Evolutionary conservation across 2,888 invertebrate species (phyloP), one percentile per base, ranked within the genome.

Genomic region (Rhamnusium bicolor): DNA sequence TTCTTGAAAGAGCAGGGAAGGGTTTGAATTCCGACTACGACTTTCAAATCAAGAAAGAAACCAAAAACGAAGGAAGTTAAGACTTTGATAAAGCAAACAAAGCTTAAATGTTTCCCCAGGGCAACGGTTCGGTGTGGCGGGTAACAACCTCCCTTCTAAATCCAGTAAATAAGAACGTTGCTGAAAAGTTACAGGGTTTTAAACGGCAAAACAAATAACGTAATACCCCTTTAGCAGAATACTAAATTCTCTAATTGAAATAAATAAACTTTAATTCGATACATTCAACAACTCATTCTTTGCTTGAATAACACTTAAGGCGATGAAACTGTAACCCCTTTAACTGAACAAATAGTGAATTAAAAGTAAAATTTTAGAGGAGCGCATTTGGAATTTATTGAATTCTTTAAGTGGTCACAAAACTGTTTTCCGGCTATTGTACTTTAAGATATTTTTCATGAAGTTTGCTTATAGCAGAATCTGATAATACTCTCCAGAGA

Each of bases 71-170:
- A 79, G 78, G 78, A 81, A 83, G 82, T 80, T 80, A 79, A 81
- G 81, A 81, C 82, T 83, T 81, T 84, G 83, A 83, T 83, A 84
- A 84, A 83, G 83, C 82, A 83, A 84, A 83, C 83, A 83, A 80
- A 83, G 81, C 82, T 83, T 80, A 83, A 84, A 84, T 82, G 84
- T 80, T 78, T 82, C 83, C 84, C 84, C 60, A 66, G 83, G 80
- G 76, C 53, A 16, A 51, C 68, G 63, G 77, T 73, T 54, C 18
- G 51, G 69, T 49, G 70, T 54, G 62, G 60, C 18, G 40, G 54
- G 40, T 32, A 47, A 19, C n/a, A 16, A n/a, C 63, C 27, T 14
- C 46, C 63, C 70, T 21, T 27, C 47, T 24, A 53, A 63, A 70
- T 70, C 70, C 62, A 46, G 70, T 70, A 70, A 70, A 70, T 70